These are phyloP conservation scores for Morone chrysops DNA, from an alignment of 2,113 vertebrate species.

Conservation along the genomic window DNA sequence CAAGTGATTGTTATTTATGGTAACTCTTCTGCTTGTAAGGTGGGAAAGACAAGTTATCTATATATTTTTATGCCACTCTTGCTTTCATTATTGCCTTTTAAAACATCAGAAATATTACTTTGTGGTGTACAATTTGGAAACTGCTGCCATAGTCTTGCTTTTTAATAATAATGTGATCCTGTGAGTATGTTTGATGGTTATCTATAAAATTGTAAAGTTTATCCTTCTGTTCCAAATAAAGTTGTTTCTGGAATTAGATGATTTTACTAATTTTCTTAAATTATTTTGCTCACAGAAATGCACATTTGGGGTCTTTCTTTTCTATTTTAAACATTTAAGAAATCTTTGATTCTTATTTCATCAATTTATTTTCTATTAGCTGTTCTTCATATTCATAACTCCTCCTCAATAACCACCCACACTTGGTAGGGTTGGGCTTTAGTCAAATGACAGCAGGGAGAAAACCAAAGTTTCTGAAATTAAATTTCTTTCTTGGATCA, in stretches of 20 bases:
- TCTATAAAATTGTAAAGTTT: constrained; percentile 27
- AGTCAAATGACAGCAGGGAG: background rate
- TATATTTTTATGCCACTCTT: constrained; percentile 20
- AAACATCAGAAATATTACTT: constrained; percentile 25
- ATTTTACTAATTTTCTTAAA: background rate
- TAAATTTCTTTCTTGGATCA: background rate
- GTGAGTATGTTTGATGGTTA: constrained; percentile 39
- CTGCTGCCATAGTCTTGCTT: constrained; percentile 27
- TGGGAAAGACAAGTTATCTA: background rate
- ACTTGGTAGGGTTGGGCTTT: background rate
- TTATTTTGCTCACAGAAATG: background rate
- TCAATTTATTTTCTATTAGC: background rate
- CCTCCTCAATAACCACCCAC: background rate
- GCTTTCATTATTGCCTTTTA: constrained; percentile 19
- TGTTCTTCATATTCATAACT: background rate
- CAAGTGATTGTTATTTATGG: constrained; percentile 39
- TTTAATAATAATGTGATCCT: constrained; percentile 28
- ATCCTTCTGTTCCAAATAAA: constrained; percentile 67
- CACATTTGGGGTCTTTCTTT: background rate
- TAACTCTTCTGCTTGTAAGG: background rate
- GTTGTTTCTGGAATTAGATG: constrained; percentile 30
- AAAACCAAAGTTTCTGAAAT: background rate
- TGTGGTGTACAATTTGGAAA: constrained; percentile 31
- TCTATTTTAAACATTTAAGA: background rate
- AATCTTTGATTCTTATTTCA: background rate